phyloP scores from a whole-genome alignment of 1,140 invertebrate species.

The Ruditapes philippinarum region DNA sequence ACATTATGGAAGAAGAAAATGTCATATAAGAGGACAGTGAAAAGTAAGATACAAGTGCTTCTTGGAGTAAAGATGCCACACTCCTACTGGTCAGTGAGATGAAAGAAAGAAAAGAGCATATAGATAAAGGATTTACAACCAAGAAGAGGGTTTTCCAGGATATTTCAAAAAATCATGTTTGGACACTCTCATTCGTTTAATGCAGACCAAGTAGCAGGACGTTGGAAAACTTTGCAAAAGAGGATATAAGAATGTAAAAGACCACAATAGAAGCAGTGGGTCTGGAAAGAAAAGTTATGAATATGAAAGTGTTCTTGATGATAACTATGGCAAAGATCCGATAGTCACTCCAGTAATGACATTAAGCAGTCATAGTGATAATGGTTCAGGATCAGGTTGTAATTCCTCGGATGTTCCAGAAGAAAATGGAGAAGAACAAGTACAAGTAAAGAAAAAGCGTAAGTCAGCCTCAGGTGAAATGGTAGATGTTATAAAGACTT shows the following conservation, averaged over 20 bases:
- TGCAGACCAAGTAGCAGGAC: background rate
- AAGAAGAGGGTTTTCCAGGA: conserved; percentile 9
- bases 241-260: conserved; percentile 15
- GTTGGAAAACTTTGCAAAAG: conserved; percentile 19
- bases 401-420: too few species aligned
- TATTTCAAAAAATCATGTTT: background rate
- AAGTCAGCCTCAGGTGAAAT: too few species aligned
- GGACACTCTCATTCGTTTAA: background rate
- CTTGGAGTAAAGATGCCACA: background rate
- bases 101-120: background rate
- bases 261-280: background rate
- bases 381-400: too few species aligned
- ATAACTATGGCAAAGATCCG: background rate
- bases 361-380: too few species aligned
- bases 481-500: too few species aligned
- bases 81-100: background rate
- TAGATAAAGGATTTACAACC: conserved; percentile 3
- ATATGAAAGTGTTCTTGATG: conserved; percentile 3
- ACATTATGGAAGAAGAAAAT: background rate
- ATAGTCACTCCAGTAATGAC: background rate
- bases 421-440: too few species aligned
- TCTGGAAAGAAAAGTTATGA: background rate
- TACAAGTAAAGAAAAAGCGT: too few species aligned
- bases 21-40: background rate
- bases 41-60: background rate